Conservation (phyloP, 2,888 invertebrate species). For the Rhagonycha lutea region DNA sequence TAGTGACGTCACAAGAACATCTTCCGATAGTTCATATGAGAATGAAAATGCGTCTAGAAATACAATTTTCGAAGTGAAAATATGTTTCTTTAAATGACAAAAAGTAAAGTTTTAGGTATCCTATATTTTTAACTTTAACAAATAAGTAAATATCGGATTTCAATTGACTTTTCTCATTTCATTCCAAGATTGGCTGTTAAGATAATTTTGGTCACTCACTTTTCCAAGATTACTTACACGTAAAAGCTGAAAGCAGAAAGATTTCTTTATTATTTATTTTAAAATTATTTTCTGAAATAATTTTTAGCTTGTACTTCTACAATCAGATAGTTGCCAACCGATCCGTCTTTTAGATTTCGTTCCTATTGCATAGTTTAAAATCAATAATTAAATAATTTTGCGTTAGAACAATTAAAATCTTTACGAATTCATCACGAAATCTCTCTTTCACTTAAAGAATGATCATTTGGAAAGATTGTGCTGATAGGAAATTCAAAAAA, state of each 20-base stretch:
- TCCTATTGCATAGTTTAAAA: neutral
- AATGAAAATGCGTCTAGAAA: neutral
- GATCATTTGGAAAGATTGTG: too few relatives aligned
- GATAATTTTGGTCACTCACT: neutral
- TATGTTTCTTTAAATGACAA: neutral
- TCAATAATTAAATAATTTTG: neutral
- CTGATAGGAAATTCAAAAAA: too few relatives aligned
- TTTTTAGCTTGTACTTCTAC: neutral
- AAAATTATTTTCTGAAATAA: neutral
- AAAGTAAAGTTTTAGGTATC: neutral
- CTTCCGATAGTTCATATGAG: neutral
- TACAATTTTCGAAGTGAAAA: neutral
- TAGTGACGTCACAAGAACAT: neutral
- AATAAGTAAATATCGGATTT: neutral
- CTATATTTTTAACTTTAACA: neutral
- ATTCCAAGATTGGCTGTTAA: neutral
- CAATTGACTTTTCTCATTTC: neutral
- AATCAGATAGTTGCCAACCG: neutral
- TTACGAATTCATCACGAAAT: too few relatives aligned
- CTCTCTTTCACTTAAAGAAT: too few relatives aligned
- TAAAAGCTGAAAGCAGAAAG: neutral
- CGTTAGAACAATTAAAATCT: too few relatives aligned
- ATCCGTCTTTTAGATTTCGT: neutral
- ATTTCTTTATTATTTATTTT: neutral
- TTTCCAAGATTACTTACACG: neutral